Conservation (phyloP, 2,888 invertebrate species). For the Trachelus tabidus region DNA sequence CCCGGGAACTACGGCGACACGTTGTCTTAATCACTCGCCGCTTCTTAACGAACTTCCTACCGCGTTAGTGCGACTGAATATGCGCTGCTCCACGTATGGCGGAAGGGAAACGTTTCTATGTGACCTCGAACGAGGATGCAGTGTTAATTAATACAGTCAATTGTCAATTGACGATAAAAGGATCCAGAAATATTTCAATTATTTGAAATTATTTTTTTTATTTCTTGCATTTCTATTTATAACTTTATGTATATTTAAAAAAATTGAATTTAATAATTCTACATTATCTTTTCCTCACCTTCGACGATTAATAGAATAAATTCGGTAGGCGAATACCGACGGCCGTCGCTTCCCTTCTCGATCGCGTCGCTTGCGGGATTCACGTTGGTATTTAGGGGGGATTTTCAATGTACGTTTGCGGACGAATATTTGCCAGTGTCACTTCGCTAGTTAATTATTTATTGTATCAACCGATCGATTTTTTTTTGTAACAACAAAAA, state of each 20-base stretch:
- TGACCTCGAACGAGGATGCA: background rate
- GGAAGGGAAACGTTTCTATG: background rate
- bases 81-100: background rate
- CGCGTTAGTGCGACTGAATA: background rate
- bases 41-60: slow-evolving; percentile 23
- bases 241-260: background rate
- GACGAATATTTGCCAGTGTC: background rate
- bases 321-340: background rate
- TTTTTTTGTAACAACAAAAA: background rate
- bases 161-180: background rate
- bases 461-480: background rate
- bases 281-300: background rate
- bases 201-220: background rate
- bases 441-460: background rate
- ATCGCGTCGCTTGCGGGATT: background rate
- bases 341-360: background rate
- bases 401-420: background rate
- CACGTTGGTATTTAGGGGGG: background rate
- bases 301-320: background rate
- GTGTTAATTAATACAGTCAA: background rate
- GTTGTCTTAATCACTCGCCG: slow-evolving; percentile 44
- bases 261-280: background rate
- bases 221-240: background rate
- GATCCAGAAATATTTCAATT: background rate
- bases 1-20: background rate